These are phyloP conservation scores for Myotis brandtii DNA, from an alignment of 2,113 vertebrate genomes.

Conservation along the genomic window DNA sequence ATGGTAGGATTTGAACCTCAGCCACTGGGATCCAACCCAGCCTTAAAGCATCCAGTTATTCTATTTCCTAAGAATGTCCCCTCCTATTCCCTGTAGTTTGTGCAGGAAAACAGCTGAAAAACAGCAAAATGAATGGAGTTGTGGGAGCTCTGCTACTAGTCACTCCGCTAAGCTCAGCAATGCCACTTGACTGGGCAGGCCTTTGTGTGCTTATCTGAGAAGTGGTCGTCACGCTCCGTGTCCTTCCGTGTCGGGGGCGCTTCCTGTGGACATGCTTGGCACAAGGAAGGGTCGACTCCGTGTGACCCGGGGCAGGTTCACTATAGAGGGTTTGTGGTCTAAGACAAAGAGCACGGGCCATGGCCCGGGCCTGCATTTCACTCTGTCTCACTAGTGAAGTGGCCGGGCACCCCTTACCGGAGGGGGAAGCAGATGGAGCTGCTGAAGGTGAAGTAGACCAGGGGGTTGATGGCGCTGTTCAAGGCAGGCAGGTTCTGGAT, in stretches of 20 bases:
- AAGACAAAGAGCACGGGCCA: not conserved
- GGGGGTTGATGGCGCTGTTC: conserved; percentile 89
- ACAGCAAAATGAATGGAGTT: not conserved
- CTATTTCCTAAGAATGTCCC: not conserved
- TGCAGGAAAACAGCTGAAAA: not conserved
- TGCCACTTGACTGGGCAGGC: not conserved
- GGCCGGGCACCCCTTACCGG: conserved; percentile 71
- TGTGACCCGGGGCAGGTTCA: not conserved
- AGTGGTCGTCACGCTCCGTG: not conserved
- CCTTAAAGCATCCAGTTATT: not conserved
- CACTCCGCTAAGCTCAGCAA: not conserved
- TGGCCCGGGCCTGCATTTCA: not conserved
- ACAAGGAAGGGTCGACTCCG: not conserved
- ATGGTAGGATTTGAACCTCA: not conserved
- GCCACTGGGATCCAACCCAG: not conserved
- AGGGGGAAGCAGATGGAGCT: conserved; percentile 75
- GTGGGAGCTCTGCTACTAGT: not conserved
- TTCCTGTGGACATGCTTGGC: not conserved
- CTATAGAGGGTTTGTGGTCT: accelerated
- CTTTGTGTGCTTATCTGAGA: not conserved
- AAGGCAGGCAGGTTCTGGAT: conserved; percentile 89
- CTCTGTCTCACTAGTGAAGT: not conserved
- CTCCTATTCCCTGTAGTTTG: not conserved
- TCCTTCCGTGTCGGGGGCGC: not conserved
- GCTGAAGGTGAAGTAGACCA: conserved; percentile 89